Evolutionary conservation across 2,113 vertebrate species (phyloP).

Genomic region (Xiphophorus hellerii): DNA sequence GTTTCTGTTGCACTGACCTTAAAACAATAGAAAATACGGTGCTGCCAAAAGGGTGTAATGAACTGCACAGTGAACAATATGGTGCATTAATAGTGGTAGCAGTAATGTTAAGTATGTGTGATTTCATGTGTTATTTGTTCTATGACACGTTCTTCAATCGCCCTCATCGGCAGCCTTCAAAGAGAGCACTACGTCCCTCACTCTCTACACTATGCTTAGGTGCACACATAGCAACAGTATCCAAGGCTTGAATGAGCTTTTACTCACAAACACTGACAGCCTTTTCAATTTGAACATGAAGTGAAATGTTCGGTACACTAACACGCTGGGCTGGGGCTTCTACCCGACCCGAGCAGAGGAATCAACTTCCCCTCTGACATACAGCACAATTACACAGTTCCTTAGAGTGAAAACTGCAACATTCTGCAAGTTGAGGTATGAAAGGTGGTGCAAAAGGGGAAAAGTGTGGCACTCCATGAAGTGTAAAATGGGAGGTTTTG

Average conservation of each 20-base stretch:
- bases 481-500: constrained; percentile 63
- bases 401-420: constrained; percentile 37
- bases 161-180: constrained; percentile 10
- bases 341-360: constrained; percentile 9
- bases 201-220: constrained; percentile 6
- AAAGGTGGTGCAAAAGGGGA: constrained; percentile 17
- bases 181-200: not conserved
- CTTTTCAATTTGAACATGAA: constrained; percentile 26
- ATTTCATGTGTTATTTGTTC: constrained; percentile 9
- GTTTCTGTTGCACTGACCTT: not conserved
- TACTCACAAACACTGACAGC: constrained; percentile 20
- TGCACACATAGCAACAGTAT: constrained; percentile 21
- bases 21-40: not conserved
- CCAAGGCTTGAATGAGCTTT: constrained; percentile 16
- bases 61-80: not conserved
- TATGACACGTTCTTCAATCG: constrained; percentile 6
- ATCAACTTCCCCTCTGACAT: constrained; percentile 34
- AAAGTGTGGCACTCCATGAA: constrained; percentile 45
- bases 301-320: constrained; percentile 16
- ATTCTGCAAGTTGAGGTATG: constrained; percentile 36
- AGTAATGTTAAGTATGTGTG: not conserved
- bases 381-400: constrained; percentile 19
- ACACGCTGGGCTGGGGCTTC: not conserved
- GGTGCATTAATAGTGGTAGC: not conserved
- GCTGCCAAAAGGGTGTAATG: not conserved